Evolutionary conservation across 1,140 invertebrate genomes (phyloP).

Genomic region (Meloidogyne floridensis): DNA sequence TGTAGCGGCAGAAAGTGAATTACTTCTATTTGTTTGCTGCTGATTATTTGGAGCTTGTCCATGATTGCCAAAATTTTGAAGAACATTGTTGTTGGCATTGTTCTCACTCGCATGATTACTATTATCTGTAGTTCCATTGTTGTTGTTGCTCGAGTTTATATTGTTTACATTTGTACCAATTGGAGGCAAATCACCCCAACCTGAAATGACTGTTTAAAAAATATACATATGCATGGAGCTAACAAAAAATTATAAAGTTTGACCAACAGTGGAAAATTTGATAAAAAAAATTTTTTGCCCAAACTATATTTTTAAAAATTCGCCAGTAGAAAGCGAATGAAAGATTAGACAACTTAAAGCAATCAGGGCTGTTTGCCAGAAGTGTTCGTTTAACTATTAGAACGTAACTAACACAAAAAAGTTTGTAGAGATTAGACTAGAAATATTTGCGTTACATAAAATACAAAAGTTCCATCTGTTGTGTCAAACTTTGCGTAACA

Average conservation of each 20-base stretch:
- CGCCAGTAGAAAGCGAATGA: background rate
- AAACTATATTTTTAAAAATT: background rate
- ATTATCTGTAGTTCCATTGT: background rate
- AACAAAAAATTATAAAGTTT: too few species aligned
- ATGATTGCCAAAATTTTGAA: slow-evolving; percentile 1
- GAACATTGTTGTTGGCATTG: background rate
- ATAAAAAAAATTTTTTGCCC: too few species aligned
- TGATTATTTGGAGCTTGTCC: background rate
- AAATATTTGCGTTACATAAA: too few species aligned
- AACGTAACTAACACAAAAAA: too few species aligned
- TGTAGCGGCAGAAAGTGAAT: background rate
- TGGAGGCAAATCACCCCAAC: slow-evolving; percentile 26
- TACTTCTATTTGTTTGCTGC: background rate
- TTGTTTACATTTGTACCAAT: slow-evolving; percentile 7
- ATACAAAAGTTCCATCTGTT: too few species aligned
- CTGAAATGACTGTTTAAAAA: slow-evolving; percentile 1
- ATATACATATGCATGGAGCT: background rate
- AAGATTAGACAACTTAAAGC: background rate
- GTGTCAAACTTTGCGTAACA: too few species aligned
- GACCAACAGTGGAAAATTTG: too few species aligned
- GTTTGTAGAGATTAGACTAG: too few species aligned
- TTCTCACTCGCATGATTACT: background rate
- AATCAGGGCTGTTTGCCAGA: background rate
- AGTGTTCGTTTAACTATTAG: too few species aligned
- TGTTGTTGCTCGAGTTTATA: slow-evolving; percentile 9